Base-by-base conservation (phyloP, 2,113 vertebrate genomes). In the Cricetomys ansorgei region DNA sequence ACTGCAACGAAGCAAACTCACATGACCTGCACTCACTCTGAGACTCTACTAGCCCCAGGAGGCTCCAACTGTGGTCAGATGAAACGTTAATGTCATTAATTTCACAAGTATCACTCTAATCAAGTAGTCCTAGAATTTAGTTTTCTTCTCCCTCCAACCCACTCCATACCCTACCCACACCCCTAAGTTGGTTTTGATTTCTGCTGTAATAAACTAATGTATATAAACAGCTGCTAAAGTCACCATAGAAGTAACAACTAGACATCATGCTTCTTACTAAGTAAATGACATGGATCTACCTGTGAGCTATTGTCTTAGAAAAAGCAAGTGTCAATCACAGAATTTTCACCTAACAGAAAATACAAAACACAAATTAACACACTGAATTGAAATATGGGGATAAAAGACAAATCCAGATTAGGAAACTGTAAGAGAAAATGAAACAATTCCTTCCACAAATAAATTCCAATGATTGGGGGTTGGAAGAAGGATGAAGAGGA, bases 11-110 rank as follows among this genome's bases (percentile, higher is more conserved):
- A 76, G 29, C 65, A 90, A 43, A 7, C 25, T 87, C 12, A 83
- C 13, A 77, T 80, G 50, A 62, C 12, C 31, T 27, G 2, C 27
- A 27, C 31, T 88, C 75, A 70, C 55, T 88, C 89, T 88, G 93
- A 91, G 69, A 91, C 17, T 89, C 64, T 72, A 7, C 37, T 76
- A 88, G 91, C 16, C 84, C 69, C 84, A 84, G 7, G 76, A 80
- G 57, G 16, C 21, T 97, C 67, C 62, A 45, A 4, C 4, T 87
- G 72, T 84, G 29, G 72, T 55, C 43, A 43, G 29, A 88, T 64
- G 37, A 94, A 94, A 80, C 43, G 64, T 13, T 96, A 91, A 19
- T 76, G 21, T 45, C 34, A 76, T n/a, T 70, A 45, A 87, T 62
- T 50, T 92, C 57, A 73, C 10, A 37, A 57, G 8, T 15, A 27